Conservation (phyloP, 2,113 vertebrate species). For the Dunckerocampus dactyliophorus region DNA sequence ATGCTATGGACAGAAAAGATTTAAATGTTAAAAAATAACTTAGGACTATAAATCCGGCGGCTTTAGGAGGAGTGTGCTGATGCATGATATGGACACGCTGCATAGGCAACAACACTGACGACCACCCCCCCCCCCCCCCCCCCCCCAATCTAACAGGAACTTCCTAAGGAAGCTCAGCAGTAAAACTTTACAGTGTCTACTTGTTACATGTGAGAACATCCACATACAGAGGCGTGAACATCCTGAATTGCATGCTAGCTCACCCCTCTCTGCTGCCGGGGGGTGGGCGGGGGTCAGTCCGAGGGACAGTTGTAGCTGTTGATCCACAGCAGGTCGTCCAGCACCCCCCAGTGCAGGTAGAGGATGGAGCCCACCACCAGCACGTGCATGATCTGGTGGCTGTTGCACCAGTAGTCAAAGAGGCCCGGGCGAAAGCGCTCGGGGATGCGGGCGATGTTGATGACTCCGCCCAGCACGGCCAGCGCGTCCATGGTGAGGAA, state of each 20-base stretch:
- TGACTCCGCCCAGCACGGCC: conserved; percentile 85
- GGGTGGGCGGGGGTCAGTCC: conserved; percentile 65
- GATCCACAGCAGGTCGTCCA: conserved; percentile 88
- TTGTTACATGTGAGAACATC: conserved; percentile 31
- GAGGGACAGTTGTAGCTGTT: conserved; percentile 79
- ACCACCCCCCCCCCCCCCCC: background rate
- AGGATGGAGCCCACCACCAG: conserved; percentile 88
- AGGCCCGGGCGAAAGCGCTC: conserved; percentile 85
- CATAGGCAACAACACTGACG: conserved; percentile 49
- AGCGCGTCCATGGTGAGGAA: conserved; percentile 87
- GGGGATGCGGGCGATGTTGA: conserved; percentile 86
- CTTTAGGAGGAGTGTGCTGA: conserved; percentile 12
- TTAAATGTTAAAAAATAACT: too few species aligned
- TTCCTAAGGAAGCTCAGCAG: conserved; percentile 1
- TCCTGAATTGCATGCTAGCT: conserved; percentile 55
- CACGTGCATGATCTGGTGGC: conserved; percentile 94
- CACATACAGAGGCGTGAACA: conserved; percentile 58
- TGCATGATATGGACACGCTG: conserved; percentile 51
- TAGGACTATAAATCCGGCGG: too few species aligned
- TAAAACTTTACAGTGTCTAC: conserved; percentile 8
- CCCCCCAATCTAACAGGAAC: background rate
- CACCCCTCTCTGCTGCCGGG: conserved; percentile 1
- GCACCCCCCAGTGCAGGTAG: conserved; percentile 87
- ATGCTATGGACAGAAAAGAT: too few species aligned
- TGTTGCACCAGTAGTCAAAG: conserved; percentile 95